Evolutionary conservation across 2,113 vertebrate genomes (phyloP), one percentile per base, ranked within the genome.

Genomic region (Semicossyphus pulcher): DNA sequence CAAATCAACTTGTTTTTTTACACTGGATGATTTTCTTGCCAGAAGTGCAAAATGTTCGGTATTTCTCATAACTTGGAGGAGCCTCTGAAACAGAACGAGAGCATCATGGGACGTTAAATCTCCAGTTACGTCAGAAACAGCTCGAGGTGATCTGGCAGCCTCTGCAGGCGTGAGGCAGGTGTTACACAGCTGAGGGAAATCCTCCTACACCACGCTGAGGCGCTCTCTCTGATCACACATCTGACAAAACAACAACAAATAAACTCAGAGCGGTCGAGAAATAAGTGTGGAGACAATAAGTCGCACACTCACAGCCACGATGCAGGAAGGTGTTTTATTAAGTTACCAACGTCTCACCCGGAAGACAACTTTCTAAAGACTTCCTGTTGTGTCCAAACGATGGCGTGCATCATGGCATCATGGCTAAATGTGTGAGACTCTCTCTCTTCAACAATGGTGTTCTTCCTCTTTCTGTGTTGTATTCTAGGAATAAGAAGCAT

Each of bases 31-130:
- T 65, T 61, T 28, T 59, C 23, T 32, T 47, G 28, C 18, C 37
- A 48, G 42, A 68, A 77, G 53, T 3, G 0, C 25, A 68, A n/a
- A 11, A 34, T 32, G 61, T 32, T 73, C 1, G 4, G 8, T 36
- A 34, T 59, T 76, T 76, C 51, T 53, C n/a, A 73, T 48, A 52
- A 26, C 16, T 58, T 48, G 31, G 39, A 65, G 45, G 47, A 72
- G 28, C 53, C 45, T 67, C 49, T 76, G 60, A 74, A 77, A 80
- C 63, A 67, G 56, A 41, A 58, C n/a, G 1, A 85, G 61, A 41
- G 15, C 41, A 65, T 28, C 29, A 59, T n/a, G 15, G 59, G 64
- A 83, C 41, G 42, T 29, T 53, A 26, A 12, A 34, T 36, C 11
- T 28, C 31, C 15, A 16, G 7, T 60, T 15, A 31, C 31, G 28